These are phyloP conservation scores for Melolontha melolontha DNA, from an alignment of 2,888 invertebrate species.

Conservation along the genomic window DNA sequence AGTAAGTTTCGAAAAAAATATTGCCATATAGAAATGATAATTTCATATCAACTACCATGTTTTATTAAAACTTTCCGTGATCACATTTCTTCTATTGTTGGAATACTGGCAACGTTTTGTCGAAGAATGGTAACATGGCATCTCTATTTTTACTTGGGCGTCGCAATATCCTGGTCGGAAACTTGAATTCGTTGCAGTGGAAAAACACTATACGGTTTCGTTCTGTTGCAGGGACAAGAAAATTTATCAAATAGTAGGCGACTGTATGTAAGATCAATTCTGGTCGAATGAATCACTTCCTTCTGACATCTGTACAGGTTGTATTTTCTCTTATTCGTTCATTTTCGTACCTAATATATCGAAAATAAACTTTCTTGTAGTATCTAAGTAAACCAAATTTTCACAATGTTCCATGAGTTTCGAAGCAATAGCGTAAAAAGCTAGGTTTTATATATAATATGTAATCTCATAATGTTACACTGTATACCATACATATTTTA, in stretches of 20 bases:
- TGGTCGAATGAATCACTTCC: conserved; percentile 5
- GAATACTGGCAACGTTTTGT: neutral
- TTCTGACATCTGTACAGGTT: neutral
- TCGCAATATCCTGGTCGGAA: conserved; percentile 23
- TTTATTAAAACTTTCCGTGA: conserved; percentile 5
- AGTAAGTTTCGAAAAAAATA: neutral
- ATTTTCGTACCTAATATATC: no score
- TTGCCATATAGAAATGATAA: neutral
- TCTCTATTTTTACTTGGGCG: conserved; percentile 8
- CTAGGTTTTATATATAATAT: no score
- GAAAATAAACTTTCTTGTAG: no score
- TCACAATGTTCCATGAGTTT: no score
- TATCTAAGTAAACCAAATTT: no score
- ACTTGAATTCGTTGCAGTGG: neutral
- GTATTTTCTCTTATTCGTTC: no score
- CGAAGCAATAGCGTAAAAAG: no score
- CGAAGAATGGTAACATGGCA: neutral
- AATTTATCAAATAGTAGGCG: conserved; percentile 1
- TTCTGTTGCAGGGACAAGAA: conserved; percentile 1
- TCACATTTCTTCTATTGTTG: neutral
- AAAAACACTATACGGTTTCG: conserved; percentile 16
- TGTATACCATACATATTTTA: no score
- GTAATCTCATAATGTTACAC: no score
- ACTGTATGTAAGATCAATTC: neutral
- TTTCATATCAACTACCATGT: neutral